Percentiles rank a stretch among this genome's conserved stretches.
Conservation (phyloP, 2,888 invertebrate genomes). For the Poecilobothrus nobilitatus region DNA sequence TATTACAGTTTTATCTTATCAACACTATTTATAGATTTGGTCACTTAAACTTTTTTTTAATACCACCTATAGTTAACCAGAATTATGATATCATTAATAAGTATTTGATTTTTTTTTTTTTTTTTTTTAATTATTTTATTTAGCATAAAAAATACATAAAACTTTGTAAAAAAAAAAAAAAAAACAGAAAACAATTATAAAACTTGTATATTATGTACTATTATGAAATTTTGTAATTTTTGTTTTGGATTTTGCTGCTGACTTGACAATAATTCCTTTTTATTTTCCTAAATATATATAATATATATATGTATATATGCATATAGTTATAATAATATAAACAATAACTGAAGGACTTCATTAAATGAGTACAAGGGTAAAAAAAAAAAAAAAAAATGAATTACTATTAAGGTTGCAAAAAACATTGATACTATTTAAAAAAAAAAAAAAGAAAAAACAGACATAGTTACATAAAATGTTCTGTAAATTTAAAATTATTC, state of each 20-base stretch:
- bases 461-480: too few species aligned
- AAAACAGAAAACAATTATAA: not conserved
- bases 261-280: not conserved
- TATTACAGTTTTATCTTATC: too few species aligned
- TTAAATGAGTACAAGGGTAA: constrained; percentile 1
- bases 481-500: too few species aligned
- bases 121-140: not conserved
- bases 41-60: too few species aligned
- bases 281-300: not conserved
- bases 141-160: not conserved
- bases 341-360: not conserved
- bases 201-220: not conserved
- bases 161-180: not conserved
- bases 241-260: not conserved
- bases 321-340: not conserved
- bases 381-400: not conserved
- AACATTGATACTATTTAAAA: too few species aligned
- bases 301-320: too few species aligned
- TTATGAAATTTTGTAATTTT: not conserved
- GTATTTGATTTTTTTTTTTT: too few species aligned
- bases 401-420: not conserved
- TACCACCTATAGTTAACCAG: too few species aligned
- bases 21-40: too few species aligned
- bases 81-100: too few species aligned
- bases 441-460: too few species aligned